Evolutionary conservation across 1,140 invertebrate genomes (phyloP).

Genomic region (Cherax quadricarinatus): DNA sequence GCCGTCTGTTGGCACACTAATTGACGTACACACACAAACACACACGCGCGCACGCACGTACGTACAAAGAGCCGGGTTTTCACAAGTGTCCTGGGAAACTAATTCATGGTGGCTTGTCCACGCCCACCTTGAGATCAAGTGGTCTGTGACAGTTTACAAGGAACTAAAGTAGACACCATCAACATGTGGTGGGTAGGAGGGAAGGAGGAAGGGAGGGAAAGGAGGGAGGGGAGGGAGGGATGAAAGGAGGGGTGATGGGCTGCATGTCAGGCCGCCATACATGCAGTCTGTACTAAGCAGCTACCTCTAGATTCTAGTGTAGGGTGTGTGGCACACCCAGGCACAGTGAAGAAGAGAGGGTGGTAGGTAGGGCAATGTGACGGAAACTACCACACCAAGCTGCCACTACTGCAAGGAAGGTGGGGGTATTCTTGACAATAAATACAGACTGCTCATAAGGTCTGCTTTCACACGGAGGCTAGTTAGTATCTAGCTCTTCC

Average conservation of each 20-base stretch:
- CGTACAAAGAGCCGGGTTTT: slow-evolving; percentile 2
- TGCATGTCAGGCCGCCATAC: slow-evolving; percentile 12
- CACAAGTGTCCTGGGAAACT: slow-evolving; percentile 16
- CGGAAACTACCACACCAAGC: slow-evolving; percentile 52
- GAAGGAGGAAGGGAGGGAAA: too few relatives aligned
- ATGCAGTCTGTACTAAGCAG: slow-evolving; percentile 26
- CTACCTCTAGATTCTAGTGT: slow-evolving; percentile 39
- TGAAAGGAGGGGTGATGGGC: background rate
- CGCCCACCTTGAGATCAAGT: slow-evolving; percentile 5
- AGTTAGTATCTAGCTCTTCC: background rate
- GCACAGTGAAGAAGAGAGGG: background rate
- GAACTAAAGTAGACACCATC: background rate
- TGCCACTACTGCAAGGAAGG: slow-evolving; percentile 29
- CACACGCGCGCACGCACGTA: background rate
- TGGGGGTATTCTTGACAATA: background rate
- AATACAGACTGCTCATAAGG: slow-evolving; percentile 1
- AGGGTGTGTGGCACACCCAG: slow-evolving; percentile 16
- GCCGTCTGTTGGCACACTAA: slow-evolving; percentile 35
- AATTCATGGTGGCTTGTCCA: slow-evolving; percentile 6
- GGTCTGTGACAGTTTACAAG: slow-evolving; percentile 22
- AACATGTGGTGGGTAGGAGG: background rate
- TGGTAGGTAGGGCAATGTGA: slow-evolving; percentile 14
- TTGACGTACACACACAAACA: background rate
- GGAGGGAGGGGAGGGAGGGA: too few relatives aligned
- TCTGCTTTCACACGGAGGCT: background rate